A percentile compares a stretch with the other conserved stretches of the same genome.
Conservation (phyloP, 2,888 invertebrate species). For the Aphidius colemani region DNA sequence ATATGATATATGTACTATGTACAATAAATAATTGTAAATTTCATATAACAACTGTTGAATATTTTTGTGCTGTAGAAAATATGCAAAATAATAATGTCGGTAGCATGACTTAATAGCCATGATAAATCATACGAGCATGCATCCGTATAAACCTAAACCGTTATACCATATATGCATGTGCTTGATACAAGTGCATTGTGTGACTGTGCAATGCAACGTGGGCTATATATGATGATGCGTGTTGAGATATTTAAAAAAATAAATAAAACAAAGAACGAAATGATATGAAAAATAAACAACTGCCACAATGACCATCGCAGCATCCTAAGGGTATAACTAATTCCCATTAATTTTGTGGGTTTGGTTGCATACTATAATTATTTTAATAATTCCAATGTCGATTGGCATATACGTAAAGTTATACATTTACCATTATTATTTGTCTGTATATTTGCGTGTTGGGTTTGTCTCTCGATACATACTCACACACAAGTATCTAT, state of each 20-base stretch:
- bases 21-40: no score
- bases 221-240: conserved; percentile 19
- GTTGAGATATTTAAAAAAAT: conserved; percentile 12
- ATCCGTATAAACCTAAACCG: conserved; percentile 21
- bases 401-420: conserved; percentile 31
- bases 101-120: conserved; percentile 21
- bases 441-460: not conserved
- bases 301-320: conserved; percentile 12
- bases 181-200: conserved; percentile 18
- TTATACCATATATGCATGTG: not conserved
- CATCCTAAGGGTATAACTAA: conserved; percentile 33
- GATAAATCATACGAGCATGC: conserved; percentile 27
- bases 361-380: conserved; percentile 37
- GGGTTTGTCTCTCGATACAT: conserved; percentile 2
- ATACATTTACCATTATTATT: conserved; percentile 30
- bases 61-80: conserved; percentile 18
- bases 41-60: not conserved
- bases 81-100: conserved; percentile 15
- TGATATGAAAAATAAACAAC: not conserved
- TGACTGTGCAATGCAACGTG: conserved; percentile 11
- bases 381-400: conserved; percentile 41
- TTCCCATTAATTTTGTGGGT: conserved; percentile 41
- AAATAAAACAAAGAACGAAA: conserved; percentile 7
- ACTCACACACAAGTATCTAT: conserved; percentile 9
- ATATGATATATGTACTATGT: no score